Conservation (phyloP, 1,140 invertebrate species). For the Drosophila athabasca region DNA sequence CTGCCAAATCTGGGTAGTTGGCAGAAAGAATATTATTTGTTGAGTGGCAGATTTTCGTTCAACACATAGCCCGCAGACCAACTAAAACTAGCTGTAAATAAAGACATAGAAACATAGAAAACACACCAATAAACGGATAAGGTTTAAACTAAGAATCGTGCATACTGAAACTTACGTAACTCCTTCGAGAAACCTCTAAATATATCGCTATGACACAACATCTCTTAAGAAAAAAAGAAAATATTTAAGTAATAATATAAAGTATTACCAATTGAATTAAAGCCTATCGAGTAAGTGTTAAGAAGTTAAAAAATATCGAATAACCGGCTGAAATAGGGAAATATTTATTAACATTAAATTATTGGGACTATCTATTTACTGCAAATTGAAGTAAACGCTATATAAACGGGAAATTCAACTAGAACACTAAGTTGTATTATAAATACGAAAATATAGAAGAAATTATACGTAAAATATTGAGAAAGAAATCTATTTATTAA, state of each 20-base stretch:
- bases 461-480: conserved; percentile 42
- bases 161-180: conserved; percentile 25
- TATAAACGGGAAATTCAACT: conserved; percentile 51
- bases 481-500: not conserved
- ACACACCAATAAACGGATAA: conserved; percentile 9
- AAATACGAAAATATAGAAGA: conserved; percentile 71
- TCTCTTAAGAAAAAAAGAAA: conserved; percentile 12
- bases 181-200: conserved; percentile 53
- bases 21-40: no score
- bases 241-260: conserved; percentile 45
- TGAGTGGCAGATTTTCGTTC: not conserved
- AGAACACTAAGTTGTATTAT: conserved; percentile 65
- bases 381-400: conserved; percentile 13
- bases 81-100: not conserved
- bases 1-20: not conserved
- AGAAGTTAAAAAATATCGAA: no score
- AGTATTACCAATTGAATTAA: conserved; percentile 61
- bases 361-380: conserved; percentile 14
- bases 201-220: conserved; percentile 54
- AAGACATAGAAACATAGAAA: not conserved
- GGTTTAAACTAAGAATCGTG: not conserved
- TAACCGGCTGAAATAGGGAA: conserved; percentile 8
- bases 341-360: conserved; percentile 3
- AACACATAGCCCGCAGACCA: conserved; percentile 11
- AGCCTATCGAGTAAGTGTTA: conserved; percentile 24